Percentiles rank a stretch among this genome's conserved stretches.
phyloP scores from a whole-genome alignment of 1,140 invertebrate genomes.

The Drosophila erecta region DNA sequence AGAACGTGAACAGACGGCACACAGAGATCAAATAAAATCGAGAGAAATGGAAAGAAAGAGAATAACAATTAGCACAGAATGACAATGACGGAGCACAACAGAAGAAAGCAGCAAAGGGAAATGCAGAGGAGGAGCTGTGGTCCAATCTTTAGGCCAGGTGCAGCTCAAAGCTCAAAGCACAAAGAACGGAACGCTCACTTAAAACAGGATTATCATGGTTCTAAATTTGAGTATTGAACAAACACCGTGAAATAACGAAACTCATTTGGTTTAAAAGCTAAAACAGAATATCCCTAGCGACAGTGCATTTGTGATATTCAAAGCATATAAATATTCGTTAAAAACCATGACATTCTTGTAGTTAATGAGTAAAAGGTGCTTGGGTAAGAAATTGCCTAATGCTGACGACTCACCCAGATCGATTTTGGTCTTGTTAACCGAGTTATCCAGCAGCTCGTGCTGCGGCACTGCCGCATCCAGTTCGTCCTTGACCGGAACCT shows the following conservation, averaged over 20 bases:
- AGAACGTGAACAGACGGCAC: constrained; percentile 28
- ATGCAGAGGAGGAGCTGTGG: constrained; percentile 11
- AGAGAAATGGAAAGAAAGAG: constrained; percentile 64
- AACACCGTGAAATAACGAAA: not conserved
- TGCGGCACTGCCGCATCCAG: constrained; percentile 93
- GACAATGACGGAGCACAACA: constrained; percentile 44
- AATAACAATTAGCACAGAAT: constrained; percentile 64
- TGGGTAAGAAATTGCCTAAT: not conserved
- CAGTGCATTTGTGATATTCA: not conserved
- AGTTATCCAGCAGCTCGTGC: constrained; percentile 93
- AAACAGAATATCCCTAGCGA: not conserved
- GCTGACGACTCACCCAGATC: constrained; percentile 88
- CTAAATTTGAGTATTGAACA: not conserved
- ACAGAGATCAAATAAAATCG: constrained; percentile 44
- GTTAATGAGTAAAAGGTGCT: constrained; percentile 7
- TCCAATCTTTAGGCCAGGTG: constrained; percentile 28
- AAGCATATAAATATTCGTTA: not conserved
- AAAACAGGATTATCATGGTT: constrained; percentile 4
- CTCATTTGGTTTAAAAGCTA: not conserved
- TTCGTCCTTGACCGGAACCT: constrained; percentile 91
- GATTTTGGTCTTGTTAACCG: constrained; percentile 94
- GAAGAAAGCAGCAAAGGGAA: constrained; percentile 25
- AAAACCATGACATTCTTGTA: constrained; percentile 21
- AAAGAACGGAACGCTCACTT: constrained; percentile 4
- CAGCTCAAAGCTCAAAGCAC: constrained; percentile 32